Evolutionary conservation across 2,113 vertebrate species (phyloP), one percentile per base, ranked within the genome.

Genomic region (Dipodomys merriami): DNA sequence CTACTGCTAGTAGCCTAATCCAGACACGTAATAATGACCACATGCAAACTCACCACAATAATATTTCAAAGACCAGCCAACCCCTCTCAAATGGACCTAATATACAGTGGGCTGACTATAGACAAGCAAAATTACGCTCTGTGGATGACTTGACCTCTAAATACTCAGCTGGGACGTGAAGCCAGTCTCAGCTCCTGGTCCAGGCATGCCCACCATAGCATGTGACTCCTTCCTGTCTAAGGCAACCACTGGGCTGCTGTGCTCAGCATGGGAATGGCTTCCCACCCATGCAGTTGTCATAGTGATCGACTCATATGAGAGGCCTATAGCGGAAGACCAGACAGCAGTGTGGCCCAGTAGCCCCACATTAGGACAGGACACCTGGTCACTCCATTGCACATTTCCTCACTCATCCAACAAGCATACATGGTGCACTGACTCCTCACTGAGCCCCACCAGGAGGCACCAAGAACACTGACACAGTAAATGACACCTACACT

Each of bases 401-500:
- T 62, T 27, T 46, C 53, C 33, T 71, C 83, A 25, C 0, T 57
- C 65, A 22, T 9, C 71, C 88, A 65, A 49, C 71, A 82, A 71
- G 71, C 67, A 27, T 0, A 3, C 9, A n/a, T 0, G 6, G n/a
- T 7, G 57, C 53, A n/a, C 4, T 11, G 4, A 20, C 33, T 29
- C 53, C 76, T 30, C 11, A 1, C 80, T 76, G 20, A 19, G 65
- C 72, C 49, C 80, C 60, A 79, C 27, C 1, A 0, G 1, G 1
- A 25, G 69, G n/a, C 60, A 74, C 27, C 1, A 0, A 1, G 1
- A 25, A 74, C 39, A 15, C 81, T 18, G 5, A 30, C 7, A 30
- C 23, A 7, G 35, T 4, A 19, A 30, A 10, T 11, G 2, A 10
- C 3, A 33, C 13, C 68, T 22, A 72, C 80, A 20, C 62, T 1